These are phyloP conservation scores for Zeus faber DNA, from an alignment of 2,113 vertebrate genomes.

Conservation along the genomic window DNA sequence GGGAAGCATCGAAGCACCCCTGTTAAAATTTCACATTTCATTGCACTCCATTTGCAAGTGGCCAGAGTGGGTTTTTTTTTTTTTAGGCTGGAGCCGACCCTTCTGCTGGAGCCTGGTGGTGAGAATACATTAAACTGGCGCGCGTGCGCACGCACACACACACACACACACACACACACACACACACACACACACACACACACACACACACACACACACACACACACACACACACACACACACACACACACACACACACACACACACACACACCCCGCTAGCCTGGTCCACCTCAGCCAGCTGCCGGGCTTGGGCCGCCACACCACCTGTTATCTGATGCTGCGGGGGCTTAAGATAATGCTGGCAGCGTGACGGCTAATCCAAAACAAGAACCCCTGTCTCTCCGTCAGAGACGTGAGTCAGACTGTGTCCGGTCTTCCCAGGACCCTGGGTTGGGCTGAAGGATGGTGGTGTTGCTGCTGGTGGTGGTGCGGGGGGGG, in stretches of 20 bases:
- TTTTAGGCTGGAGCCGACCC: conserved; percentile 58
- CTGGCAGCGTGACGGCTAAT: conserved; percentile 58
- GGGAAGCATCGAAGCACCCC: conserved; percentile 56
- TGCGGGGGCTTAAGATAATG: conserved; percentile 53
- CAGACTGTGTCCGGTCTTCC: conserved; percentile 48
- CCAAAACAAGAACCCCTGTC: conserved; percentile 57
- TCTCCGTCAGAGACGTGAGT: conserved; percentile 37
- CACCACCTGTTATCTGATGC: conserved; percentile 60
- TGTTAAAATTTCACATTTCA: conserved; percentile 75
- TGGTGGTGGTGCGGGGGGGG: neutral
- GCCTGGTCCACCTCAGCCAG: conserved; percentile 36
- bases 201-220: too few species aligned
- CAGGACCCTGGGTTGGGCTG: conserved; percentile 31
- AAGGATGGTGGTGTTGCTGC: neutral
- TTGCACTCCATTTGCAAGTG: conserved; percentile 74
- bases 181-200: neutral
- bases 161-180: neutral
- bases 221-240: too few species aligned
- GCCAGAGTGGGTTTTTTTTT: conserved; percentile 53
- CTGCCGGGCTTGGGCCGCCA: conserved; percentile 26
- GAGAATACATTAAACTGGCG: conserved; percentile 56
- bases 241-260: neutral
- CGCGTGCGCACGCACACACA: neutral
- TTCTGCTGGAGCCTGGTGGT: conserved; percentile 48
- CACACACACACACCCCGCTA: conserved; percentile 8